phyloP scores from a whole-genome alignment of 2,797 vertebrate species.

The Xerus rutilus region DNA sequence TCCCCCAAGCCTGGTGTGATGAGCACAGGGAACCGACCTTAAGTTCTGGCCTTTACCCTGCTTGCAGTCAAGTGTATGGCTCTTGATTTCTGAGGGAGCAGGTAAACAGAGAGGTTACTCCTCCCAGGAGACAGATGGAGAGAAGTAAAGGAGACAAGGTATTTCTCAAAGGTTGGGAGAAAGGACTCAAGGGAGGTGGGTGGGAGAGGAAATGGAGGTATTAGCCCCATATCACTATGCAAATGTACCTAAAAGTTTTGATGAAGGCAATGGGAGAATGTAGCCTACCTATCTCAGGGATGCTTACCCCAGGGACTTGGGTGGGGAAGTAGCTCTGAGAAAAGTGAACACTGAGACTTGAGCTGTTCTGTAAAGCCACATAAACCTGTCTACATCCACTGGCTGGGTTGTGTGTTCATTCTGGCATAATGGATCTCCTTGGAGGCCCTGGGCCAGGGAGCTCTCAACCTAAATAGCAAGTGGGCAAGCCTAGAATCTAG shows the following conservation, averaged over 20 bases:
- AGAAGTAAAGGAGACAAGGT: constrained; percentile 3
- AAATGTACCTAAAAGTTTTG: constrained; percentile 26
- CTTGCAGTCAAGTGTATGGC: constrained; percentile 5
- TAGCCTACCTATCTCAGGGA: constrained; percentile 54
- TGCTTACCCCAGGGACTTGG: constrained; percentile 62
- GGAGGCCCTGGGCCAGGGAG: neutral
- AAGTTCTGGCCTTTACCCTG: constrained; percentile 49
- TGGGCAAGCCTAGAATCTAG: constrained; percentile 47
- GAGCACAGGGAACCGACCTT: constrained; percentile 35
- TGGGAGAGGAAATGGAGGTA: neutral
- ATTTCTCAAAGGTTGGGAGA: constrained; percentile 41
- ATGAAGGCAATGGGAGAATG: neutral
- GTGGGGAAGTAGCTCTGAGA: constrained; percentile 66
- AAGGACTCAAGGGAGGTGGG: neutral
- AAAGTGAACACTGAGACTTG: constrained; percentile 53
- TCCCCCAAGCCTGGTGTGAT: constrained; percentile 6
- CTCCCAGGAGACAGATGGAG: neutral
- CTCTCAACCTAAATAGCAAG: constrained; percentile 1
- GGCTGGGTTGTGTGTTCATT: constrained; percentile 71
- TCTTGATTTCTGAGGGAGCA: constrained; percentile 52
- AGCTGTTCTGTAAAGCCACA: constrained; percentile 64
- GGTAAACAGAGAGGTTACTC: neutral
- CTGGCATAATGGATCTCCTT: constrained; percentile 57
- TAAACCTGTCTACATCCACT: constrained; percentile 63
- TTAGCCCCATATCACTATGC: constrained; percentile 4